Conservation (phyloP, 2,888 invertebrate species). For the Cephonodes hylas region DNA sequence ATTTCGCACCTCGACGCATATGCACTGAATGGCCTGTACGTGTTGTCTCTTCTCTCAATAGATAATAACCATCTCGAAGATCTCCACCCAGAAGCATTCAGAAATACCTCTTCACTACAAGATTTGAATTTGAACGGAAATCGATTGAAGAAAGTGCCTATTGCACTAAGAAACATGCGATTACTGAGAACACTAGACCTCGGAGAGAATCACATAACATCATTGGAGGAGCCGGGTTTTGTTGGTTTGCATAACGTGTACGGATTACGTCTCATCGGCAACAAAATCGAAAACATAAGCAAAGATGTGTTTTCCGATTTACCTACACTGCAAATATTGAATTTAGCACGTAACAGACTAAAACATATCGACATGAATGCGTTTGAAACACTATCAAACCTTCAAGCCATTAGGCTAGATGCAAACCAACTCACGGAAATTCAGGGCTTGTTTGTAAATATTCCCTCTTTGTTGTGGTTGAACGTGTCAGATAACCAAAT, state of each 20-base stretch:
- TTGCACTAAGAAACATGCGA: slow-evolving; percentile 91
- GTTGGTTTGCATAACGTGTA: slow-evolving; percentile 92
- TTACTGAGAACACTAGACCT: slow-evolving; percentile 93
- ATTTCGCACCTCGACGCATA: slow-evolving; percentile 92
- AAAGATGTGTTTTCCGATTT: slow-evolving; percentile 89
- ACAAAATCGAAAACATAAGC: slow-evolving; percentile 90
- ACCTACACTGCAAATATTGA: slow-evolving; percentile 91
- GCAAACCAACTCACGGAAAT: slow-evolving; percentile 91
- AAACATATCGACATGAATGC: slow-evolving; percentile 89
- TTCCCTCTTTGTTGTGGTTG: slow-evolving; percentile 91
- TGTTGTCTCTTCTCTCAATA: slow-evolving; percentile 90
- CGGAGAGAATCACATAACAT: slow-evolving; percentile 93
- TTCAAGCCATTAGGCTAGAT: slow-evolving; percentile 93
- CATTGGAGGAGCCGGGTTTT: slow-evolving; percentile 90
- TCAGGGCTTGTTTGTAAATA: slow-evolving; percentile 90
- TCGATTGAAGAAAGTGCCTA: slow-evolving; percentile 88
- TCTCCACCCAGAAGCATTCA: slow-evolving; percentile 92
- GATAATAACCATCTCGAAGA: slow-evolving; percentile 92
- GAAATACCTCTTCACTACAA: slow-evolving; percentile 94
- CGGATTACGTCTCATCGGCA: slow-evolving; percentile 93
- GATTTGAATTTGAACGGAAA: slow-evolving; percentile 95
- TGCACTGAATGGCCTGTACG: slow-evolving; percentile 93
- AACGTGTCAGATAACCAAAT: slow-evolving; percentile 95
- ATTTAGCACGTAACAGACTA: slow-evolving; percentile 92
- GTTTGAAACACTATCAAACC: slow-evolving; percentile 88